Percentiles rank a stretch among this genome's conserved stretches.
phyloP scores from a whole-genome alignment of 2,888 invertebrate species.

The Tachina lurida region DNA sequence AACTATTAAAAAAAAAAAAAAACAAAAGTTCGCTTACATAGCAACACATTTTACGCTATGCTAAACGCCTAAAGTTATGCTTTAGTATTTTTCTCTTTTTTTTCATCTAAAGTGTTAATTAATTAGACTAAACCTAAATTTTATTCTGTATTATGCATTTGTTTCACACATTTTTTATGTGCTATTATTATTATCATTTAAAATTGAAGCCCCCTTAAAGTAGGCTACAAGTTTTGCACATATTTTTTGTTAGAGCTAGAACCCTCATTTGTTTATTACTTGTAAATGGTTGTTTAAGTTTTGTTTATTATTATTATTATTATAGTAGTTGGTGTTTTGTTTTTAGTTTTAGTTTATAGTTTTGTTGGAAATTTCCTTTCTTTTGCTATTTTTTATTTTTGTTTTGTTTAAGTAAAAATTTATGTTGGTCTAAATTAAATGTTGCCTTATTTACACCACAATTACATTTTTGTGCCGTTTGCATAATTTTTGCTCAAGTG shows the following conservation, averaged over 20 bases:
- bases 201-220: slow-evolving; percentile 48
- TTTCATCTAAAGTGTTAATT: slow-evolving; percentile 18
- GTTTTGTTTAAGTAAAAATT: slow-evolving; percentile 49
- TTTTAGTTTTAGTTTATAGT: slow-evolving; percentile 32
- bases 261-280: slow-evolving; percentile 49
- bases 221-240: slow-evolving; percentile 44
- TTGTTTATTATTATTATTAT: slow-evolving; percentile 49
- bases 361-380: slow-evolving; percentile 7
- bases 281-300: slow-evolving; percentile 44
- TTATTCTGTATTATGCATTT: slow-evolving; percentile 18
- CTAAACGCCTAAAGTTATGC: slow-evolving; percentile 42
- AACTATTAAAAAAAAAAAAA: slow-evolving; percentile 2
- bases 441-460: slow-evolving; percentile 61
- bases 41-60: not conserved
- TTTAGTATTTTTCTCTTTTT: not conserved
- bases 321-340: slow-evolving; percentile 11
- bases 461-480: slow-evolving; percentile 53
- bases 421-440: slow-evolving; percentile 66
- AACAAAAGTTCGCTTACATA: not conserved
- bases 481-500: slow-evolving; percentile 65
- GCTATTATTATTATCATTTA: slow-evolving; percentile 22
- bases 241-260: slow-evolving; percentile 30
- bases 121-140: slow-evolving; percentile 27
- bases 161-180: slow-evolving; percentile 12
- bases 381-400: not conserved